Percentiles rank a stretch among this genome's conserved stretches.
Conservation (phyloP, 1,140 invertebrate genomes). For the Hesperophylax magnus region DNA sequence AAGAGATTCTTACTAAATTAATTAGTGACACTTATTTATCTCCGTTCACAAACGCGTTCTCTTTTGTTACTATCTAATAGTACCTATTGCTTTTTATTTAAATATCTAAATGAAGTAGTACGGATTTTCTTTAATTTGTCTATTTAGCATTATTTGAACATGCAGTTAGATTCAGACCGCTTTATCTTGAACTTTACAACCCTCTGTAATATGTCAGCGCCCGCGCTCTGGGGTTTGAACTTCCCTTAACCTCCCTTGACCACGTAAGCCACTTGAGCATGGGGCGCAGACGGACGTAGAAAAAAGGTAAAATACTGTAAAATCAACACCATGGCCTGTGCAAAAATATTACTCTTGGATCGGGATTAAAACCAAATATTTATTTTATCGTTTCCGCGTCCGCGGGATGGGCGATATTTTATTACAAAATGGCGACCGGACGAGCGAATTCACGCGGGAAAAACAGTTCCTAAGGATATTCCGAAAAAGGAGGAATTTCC, state of each 20-base stretch:
- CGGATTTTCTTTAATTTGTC: too few species aligned
- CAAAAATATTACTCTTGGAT: conserved; percentile 51
- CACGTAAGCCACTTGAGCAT: not conserved
- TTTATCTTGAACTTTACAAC: too few species aligned
- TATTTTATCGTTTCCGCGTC: conserved; percentile 52
- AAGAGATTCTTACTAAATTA: too few species aligned
- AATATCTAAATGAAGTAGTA: too few species aligned
- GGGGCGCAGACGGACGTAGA: not conserved
- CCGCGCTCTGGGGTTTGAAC: not conserved
- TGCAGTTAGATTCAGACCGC: too few species aligned
- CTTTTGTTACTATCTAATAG: too few species aligned
- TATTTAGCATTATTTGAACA: too few species aligned
- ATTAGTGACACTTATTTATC: too few species aligned
- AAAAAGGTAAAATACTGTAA: conserved; percentile 43
- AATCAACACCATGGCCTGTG: conserved; percentile 50
- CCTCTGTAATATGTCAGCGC: too few species aligned
- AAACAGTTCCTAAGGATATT: conserved; percentile 18
- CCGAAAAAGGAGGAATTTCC: conserved; percentile 26
- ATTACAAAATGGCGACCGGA: conserved; percentile 45
- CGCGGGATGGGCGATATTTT: conserved; percentile 48
- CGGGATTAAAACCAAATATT: conserved; percentile 57
- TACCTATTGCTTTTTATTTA: too few species aligned
- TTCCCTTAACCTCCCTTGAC: not conserved
- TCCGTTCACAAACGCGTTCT: too few species aligned
- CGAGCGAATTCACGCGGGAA: not conserved